Conservation (phyloP, 2,888 invertebrate genomes). For the Dilophus febrilis region DNA sequence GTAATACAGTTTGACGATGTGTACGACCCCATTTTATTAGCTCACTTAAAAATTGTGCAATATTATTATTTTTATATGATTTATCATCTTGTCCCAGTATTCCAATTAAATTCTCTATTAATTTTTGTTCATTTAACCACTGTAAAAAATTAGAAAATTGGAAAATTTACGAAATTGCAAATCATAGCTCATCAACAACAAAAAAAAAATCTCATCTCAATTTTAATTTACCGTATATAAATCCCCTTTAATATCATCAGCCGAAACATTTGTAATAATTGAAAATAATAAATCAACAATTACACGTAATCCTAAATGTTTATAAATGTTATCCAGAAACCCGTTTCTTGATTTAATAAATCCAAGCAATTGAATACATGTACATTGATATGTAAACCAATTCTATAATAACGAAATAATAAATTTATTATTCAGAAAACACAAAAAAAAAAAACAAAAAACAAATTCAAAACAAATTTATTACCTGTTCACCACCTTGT, state of each 20-base stretch:
- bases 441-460: too few relatives aligned
- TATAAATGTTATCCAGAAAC: slow-evolving; percentile 72
- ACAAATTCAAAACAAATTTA: too few relatives aligned
- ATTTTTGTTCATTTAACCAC: slow-evolving; percentile 82
- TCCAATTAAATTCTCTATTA: slow-evolving; percentile 62
- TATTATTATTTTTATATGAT: slow-evolving; percentile 67
- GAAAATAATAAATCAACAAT: slow-evolving; percentile 83
- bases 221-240: slow-evolving; percentile 42
- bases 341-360: slow-evolving; percentile 75
- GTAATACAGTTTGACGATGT: slow-evolving; percentile 36
- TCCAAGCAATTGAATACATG: slow-evolving; percentile 80
- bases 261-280: slow-evolving; percentile 68
- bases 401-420: slow-evolving; percentile 37
- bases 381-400: slow-evolving; percentile 84
- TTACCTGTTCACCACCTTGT: slow-evolving; percentile 25
- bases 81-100: slow-evolving; percentile 45
- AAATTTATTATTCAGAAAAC: too few relatives aligned
- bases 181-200: slow-evolving; percentile 7
- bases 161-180: neutral
- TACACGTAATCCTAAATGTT: slow-evolving; percentile 85
- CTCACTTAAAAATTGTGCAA: slow-evolving; percentile 76
- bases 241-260: slow-evolving; percentile 50
- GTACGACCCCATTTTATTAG: slow-evolving; percentile 49
- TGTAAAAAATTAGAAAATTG: too few relatives aligned
- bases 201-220: neutral